Base-by-base conservation (phyloP, 37 sponge, comb jelly and placozoan genomes). In the Aplysina aerophoba region DNA sequence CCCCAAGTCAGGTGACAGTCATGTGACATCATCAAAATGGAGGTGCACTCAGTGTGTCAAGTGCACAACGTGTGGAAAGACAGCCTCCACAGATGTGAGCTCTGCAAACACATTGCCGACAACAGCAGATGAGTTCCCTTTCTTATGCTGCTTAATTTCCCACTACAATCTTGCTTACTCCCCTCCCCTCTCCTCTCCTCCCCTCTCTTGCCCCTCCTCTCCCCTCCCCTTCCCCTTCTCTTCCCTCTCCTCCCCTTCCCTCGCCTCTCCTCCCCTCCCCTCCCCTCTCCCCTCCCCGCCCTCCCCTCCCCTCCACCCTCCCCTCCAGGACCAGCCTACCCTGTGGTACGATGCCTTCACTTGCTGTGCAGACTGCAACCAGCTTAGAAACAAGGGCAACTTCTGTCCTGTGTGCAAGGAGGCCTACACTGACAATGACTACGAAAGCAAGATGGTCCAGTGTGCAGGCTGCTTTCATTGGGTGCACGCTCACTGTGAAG, bases 401-500 rank as follows among this genome's bases (percentile, higher is more conserved):
- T 84, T n/a, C 25, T 75, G 78, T 75, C 78, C 78, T 4, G 25
- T 75, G 21, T 75, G 78, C 25, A 53, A 15, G 22, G n/a, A 19
- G 12, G 39, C 40, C 78, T 75, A 75, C 22, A 22, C 33, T 11
- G 85, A 84, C 31, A 55, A 65, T 41, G 85, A 84, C 30, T 44
- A 44, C 2, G 73, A 71, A 0, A 61, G 61, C 37, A 61, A 81
- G 93, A 97, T 97, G 97, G 93, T 97, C 0, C 89, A 92, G 86
- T 97, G 97, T 77, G 83, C 84, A 1, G 77, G 59, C 31, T 97
- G 97, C 82, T 89, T 91, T 14, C 87, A 89, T 55, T 97, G 97
- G 97, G 81, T 97, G 6, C 97, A 97, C 77, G 81, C 93, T 41
- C 74, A 24, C 41, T 95, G 96, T 88, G 93, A 95, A 38, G 55